A percentile compares a stretch with the other conserved stretches of the same genome.
phyloP scores from a whole-genome alignment of 2,888 invertebrate species.

The Venusia cambrica region DNA sequence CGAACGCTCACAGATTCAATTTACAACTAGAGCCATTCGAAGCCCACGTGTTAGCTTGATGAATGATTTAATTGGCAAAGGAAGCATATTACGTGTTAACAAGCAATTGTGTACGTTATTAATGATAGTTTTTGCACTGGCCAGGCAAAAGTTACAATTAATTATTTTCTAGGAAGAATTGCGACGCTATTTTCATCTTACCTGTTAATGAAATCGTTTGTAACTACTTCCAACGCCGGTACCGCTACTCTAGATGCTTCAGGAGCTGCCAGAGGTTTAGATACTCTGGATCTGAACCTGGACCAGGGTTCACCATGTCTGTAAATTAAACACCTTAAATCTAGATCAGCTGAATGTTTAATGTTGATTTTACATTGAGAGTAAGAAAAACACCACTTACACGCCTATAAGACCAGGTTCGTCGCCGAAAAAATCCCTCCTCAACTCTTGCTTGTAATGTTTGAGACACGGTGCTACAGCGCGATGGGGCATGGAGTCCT shows the following conservation, averaged over 20 bases:
- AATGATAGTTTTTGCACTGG: constrained; percentile 8
- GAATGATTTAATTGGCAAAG: constrained; percentile 13
- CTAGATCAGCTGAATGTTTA: no score
- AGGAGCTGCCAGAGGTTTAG: constrained; percentile 90
- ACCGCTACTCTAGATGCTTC: constrained; percentile 89
- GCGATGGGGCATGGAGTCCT: constrained; percentile 85
- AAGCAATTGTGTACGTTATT: constrained; percentile 12
- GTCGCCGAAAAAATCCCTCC: constrained; percentile 86
- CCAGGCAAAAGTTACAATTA: constrained; percentile 1
- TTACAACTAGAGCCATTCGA: constrained; percentile 33
- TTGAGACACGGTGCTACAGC: constrained; percentile 87
- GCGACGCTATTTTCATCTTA: no score
- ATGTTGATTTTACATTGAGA: no score
- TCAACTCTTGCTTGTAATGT: constrained; percentile 85
- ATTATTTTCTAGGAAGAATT: background rate
- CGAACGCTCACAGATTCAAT: constrained; percentile 33
- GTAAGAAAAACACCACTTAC: constrained; percentile 82
- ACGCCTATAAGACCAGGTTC: constrained; percentile 88
- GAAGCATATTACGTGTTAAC: constrained; percentile 7
- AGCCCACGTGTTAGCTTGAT: constrained; percentile 17
- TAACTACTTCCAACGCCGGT: constrained; percentile 86
- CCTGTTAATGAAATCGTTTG: constrained; percentile 87
- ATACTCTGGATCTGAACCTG: constrained; percentile 89
- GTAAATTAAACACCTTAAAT: constrained; percentile 31
- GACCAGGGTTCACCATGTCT: constrained; percentile 95